phyloP scores from a whole-genome alignment of 2,113 vertebrate species.

The Mandrillus leucophaeus region DNA sequence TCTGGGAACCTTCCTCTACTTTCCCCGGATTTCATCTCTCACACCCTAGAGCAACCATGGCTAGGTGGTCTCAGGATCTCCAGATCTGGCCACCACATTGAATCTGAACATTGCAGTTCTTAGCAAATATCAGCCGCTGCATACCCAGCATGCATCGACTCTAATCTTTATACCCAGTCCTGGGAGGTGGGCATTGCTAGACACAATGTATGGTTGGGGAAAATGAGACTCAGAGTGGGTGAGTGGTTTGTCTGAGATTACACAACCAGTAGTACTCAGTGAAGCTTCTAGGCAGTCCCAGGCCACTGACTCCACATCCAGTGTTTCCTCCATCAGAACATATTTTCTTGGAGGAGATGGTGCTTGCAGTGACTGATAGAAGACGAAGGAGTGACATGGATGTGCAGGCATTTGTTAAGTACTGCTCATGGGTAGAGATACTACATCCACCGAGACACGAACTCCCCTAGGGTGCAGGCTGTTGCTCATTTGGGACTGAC shows the following conservation, averaged over 20 bases:
- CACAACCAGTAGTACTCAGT: not conserved
- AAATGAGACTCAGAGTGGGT: not conserved
- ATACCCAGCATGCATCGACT: not conserved
- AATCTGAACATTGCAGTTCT: not conserved
- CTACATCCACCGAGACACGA: not conserved
- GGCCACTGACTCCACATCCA: not conserved
- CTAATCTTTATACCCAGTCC: not conserved
- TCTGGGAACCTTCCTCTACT: not conserved
- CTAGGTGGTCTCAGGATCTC: not conserved
- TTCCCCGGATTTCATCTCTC: not conserved
- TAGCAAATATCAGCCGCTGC: not conserved
- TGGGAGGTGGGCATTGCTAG: not conserved
- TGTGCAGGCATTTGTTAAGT: not conserved
- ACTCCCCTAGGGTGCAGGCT: not conserved
- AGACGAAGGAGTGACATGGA: not conserved
- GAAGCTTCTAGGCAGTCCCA: not conserved
- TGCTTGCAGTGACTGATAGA: not conserved
- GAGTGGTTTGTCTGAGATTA: not conserved
- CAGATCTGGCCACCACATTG: not conserved
- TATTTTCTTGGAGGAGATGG: not conserved
- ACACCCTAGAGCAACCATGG: no score
- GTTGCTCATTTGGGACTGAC: not conserved
- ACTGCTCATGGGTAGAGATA: not conserved
- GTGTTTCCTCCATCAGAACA: not conserved
- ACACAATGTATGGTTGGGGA: not conserved